Conservation (phyloP, 2,888 invertebrate species). For the Cenopis cana region DNA sequence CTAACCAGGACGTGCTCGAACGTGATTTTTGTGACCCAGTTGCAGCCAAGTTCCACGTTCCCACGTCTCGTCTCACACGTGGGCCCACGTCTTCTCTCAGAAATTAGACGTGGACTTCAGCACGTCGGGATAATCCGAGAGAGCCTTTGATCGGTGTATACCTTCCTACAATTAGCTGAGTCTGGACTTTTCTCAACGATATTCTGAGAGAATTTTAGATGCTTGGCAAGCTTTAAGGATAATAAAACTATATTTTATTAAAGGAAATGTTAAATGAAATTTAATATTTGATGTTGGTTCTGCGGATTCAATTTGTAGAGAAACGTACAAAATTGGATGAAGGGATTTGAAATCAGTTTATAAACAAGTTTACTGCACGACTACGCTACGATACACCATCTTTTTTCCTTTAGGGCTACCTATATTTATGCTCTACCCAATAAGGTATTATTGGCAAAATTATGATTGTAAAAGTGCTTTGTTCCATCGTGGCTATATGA, state of each 20-base stretch:
- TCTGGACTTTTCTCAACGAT: conserved; percentile 15
- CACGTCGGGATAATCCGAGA: conserved; percentile 13
- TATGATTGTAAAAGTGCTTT: no score
- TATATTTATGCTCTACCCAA: no score
- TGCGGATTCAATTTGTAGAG: neutral
- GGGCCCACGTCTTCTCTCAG: neutral
- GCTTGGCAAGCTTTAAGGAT: neutral
- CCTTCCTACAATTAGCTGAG: conserved; percentile 11
- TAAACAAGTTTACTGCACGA: neutral
- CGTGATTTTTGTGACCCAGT: conserved; percentile 24
- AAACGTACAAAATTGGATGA: neutral
- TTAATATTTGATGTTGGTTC: neutral
- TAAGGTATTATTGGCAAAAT: no score
- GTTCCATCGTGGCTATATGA: no score
- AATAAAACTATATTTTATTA: neutral
- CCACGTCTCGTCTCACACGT: neutral
- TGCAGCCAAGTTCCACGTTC: neutral
- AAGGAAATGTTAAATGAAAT: neutral
- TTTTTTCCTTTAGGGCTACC: no score
- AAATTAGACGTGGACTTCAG: conserved; percentile 1
- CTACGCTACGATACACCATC: no score
- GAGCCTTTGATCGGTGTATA: conserved; percentile 27
- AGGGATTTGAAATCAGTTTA: neutral
- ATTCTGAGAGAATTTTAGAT: conserved; percentile 34
- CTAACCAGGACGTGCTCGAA: neutral